A percentile compares a stretch with the other conserved stretches of the same genome.
Evolutionary conservation across 2,113 vertebrate genomes (phyloP).

Genomic region (Apteryx mantelli): DNA sequence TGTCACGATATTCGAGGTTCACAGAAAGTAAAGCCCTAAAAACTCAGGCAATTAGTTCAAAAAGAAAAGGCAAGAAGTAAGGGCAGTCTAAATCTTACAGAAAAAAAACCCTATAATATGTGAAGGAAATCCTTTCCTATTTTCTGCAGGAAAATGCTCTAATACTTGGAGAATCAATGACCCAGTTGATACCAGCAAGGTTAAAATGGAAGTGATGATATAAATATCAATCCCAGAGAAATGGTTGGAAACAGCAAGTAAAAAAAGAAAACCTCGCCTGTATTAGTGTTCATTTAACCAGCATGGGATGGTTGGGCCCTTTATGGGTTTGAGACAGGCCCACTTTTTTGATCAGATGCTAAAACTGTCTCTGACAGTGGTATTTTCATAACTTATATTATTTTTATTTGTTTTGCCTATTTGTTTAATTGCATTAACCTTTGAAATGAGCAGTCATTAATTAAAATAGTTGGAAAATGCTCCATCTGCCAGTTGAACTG

Average conservation of each 20-base stretch:
- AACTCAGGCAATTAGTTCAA: slow-evolving; percentile 34
- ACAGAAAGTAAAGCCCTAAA: slow-evolving; percentile 44
- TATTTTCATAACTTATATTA: background rate
- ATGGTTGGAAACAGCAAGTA: background rate
- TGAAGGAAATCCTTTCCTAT: background rate
- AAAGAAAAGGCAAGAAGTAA: slow-evolving; percentile 29
- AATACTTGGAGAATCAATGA: slow-evolving; percentile 20
- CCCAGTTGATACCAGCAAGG: slow-evolving; percentile 15
- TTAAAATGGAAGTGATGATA: slow-evolving; percentile 31
- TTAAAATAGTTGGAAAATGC: slow-evolving; percentile 46
- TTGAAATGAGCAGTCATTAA: slow-evolving; percentile 48
- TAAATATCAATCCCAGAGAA: slow-evolving; percentile 38
- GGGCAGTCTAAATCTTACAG: background rate
- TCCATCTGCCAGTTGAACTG: slow-evolving; percentile 69
- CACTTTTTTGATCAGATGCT: background rate
- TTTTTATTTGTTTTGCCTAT: slow-evolving; percentile 66
- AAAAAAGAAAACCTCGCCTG: background rate
- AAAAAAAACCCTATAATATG: background rate
- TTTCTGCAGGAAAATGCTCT: slow-evolving; percentile 9
- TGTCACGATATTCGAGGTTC: background rate
- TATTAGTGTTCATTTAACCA: background rate
- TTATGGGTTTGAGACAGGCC: background rate
- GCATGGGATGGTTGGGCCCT: background rate
- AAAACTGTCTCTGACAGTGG: slow-evolving; percentile 10
- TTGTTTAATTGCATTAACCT: slow-evolving; percentile 62